Base-by-base conservation (phyloP, 2,888 invertebrate species). In the Sipha maydis region DNA sequence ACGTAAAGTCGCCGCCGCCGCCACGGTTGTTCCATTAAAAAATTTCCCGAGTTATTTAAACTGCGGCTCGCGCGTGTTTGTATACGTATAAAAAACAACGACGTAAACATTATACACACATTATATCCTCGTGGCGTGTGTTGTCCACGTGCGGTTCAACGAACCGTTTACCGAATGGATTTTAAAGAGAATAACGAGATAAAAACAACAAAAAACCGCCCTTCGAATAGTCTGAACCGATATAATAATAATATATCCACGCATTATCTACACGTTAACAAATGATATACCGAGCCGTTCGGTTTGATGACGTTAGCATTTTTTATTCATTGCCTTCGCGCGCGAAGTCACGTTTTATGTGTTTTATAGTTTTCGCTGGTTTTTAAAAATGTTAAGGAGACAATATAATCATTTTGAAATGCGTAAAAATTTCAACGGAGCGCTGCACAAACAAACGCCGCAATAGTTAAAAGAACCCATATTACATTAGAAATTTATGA, bases 91-190 rank as follows among this genome's bases (percentile, higher is more conserved):
- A 56, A 77, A 85, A 85, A 11, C 69, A 77, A 28, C 77, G 48
- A 69, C n/a, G 80, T 80, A 86, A 80, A 86, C 86, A 86, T 80
- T 79, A 28, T 61, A 21, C 61, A 77, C 77, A 77, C 54, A 48
- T n/a, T 76, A n/a, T 85, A 48, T 48, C 48, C 69, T 78, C 56
- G 78, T 56, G 67, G 67, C 78, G 78, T 78, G 69, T 78, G 85
- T 79, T 71, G 78, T 56, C 71, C 86, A 73, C 73, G 86, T 71
- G 79, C 79, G 79, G 86, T 86, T 80, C 86, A 80, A 86, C 85
- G 85, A 85, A 85, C 85, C 85, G 85, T 85, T 85, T 85, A 85
- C 69, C 34, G 77, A 85, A 85, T 54, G 85, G 34, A 78, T 85
- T 78, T 78, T 78, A 48, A 78, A 78, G 54, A 38, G 38, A 21